phyloP scores from a whole-genome alignment of 2,888 invertebrate genomes.

The Zhuqinia jingwanae region DNA sequence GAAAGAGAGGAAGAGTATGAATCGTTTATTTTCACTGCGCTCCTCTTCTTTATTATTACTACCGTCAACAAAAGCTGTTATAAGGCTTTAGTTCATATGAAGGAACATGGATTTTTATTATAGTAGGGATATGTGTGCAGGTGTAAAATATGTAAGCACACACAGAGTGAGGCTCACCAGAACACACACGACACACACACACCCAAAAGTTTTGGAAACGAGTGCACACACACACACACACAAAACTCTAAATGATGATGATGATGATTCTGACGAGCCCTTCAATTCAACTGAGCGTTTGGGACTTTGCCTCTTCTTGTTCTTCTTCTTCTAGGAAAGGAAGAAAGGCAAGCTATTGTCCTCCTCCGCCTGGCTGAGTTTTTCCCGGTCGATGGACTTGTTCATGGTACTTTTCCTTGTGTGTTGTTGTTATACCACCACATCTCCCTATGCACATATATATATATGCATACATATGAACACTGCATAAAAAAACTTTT shows the following conservation, averaged over 20 bases:
- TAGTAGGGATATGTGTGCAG: neutral
- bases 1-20: too few relatives aligned
- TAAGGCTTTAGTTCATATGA: neutral
- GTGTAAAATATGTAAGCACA: neutral
- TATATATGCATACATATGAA: neutral
- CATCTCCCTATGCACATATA: neutral
- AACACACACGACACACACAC: neutral
- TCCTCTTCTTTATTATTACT: conserved; percentile 15
- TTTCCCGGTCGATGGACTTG: conserved; percentile 44
- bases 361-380: conserved; percentile 20
- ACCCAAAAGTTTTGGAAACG: conserved; percentile 7
- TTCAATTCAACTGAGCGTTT: neutral
- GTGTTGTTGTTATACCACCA: neutral
- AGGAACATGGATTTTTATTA: too few relatives aligned
- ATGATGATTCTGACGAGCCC: neutral
- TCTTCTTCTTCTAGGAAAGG: too few relatives aligned
- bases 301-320: neutral
- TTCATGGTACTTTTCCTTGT: neutral
- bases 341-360: conserved; percentile 20
- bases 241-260: neutral
- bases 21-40: conserved; percentile 27
- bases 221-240: neutral
- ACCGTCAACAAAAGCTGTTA: neutral
- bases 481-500: neutral
- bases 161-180: neutral